Conservation (phyloP, 2,888 invertebrate genomes). For the Eilema griseolum region DNA sequence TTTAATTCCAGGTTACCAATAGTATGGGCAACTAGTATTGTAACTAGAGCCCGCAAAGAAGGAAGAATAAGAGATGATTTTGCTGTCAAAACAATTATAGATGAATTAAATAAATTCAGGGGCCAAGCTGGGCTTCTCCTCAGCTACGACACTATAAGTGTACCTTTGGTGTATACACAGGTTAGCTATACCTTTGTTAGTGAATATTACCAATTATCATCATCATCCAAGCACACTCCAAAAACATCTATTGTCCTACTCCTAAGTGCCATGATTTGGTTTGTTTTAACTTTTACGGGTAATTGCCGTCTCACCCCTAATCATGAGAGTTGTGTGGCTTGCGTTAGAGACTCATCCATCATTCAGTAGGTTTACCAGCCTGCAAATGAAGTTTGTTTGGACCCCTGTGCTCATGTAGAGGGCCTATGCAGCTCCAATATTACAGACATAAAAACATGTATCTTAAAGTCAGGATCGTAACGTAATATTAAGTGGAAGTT, state of each 20-base stretch:
- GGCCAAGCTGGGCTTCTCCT: constrained; percentile 92
- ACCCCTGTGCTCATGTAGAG: too few relatives aligned
- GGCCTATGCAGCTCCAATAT: too few relatives aligned
- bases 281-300: background rate
- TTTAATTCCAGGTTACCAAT: constrained; percentile 90
- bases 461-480: too few relatives aligned
- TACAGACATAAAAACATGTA: too few relatives aligned
- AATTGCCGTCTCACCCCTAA: background rate
- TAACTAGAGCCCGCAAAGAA: constrained; percentile 95
- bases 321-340: too few relatives aligned
- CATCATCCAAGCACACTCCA: background rate
- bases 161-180: constrained; percentile 94
- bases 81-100: constrained; percentile 96
- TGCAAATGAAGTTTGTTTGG: too few relatives aligned
- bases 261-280: background rate
- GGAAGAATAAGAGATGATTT: constrained; percentile 96
- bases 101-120: constrained; percentile 94
- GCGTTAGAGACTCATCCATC: too few relatives aligned
- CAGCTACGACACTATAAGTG: constrained; percentile 92
- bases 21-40: constrained; percentile 96
- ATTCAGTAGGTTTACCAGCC: too few relatives aligned
- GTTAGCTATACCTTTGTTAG: constrained; percentile 61
- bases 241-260: too few relatives aligned
- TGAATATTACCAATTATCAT: background rate
- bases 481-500: too few relatives aligned